Base-by-base conservation (phyloP, 2,113 vertebrate genomes). In the Phainopepla nitens region DNA sequence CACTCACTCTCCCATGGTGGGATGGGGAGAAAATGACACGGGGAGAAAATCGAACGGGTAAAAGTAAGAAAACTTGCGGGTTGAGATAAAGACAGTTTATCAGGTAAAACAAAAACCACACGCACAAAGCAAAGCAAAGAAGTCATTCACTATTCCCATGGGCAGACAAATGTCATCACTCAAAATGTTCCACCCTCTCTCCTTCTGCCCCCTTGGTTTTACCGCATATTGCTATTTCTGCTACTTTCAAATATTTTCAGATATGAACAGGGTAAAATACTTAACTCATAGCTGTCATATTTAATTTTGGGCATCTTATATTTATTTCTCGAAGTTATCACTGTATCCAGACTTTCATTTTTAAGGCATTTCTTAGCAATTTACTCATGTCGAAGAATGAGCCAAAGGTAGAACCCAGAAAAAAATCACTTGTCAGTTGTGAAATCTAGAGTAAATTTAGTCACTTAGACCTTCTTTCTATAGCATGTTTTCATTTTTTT, bases 141-240 rank as follows among this genome's bases (percentile, higher is more conserved):
- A 60, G 75, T 53, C 0, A 15, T 60, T 39, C 28, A 25, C 45
- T 13, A 25, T 47, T 75, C 24, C 28, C 39, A 41, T 0, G 0
- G 53, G 24, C 29, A 39, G 39, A 39, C 39, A 39, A 66, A 45
- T 15, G n/a, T 9, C 69, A 53, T n/a, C 45, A 2, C 20, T n/a
- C 39, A 24, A 39, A 66, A 60, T 53, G 11, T 60, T 60, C 13
- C 20, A 25, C 11, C 15, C 18, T 53, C 68, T 75, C 28, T 45
- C 13, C 24, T 62, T 50, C 27, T 39, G n/a, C 8, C 7, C 3
- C 7, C 20, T 44, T 29, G 13, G 15, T 39, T 81, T 58, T 51
- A n/a, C 6, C 0, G 0, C 33, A 39, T 45, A 31, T 21, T 7
- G 28, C 4, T 47, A 4, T n/a, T 88, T 76, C n/a, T 77, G 7